These are phyloP conservation scores for Knipowitschia caucasica DNA, from an alignment of 2,797 vertebrate species.

Conservation along the genomic window DNA sequence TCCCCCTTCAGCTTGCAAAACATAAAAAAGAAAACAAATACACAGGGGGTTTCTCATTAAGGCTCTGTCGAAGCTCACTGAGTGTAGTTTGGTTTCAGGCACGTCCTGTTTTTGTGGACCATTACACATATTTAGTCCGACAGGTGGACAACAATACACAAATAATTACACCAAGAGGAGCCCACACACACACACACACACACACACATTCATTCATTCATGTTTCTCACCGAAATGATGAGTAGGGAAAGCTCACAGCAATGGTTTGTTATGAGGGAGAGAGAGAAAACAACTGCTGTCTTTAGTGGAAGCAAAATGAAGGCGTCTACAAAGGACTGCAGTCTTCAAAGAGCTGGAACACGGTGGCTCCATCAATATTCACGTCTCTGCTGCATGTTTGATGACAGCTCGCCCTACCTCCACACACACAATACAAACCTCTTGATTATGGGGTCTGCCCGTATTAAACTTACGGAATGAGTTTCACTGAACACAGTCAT, in stretches of 20 bases:
- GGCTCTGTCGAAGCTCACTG: slow-evolving; percentile 12
- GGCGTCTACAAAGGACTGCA: slow-evolving; percentile 30
- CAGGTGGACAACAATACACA: slow-evolving; percentile 16
- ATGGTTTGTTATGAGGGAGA: slow-evolving; percentile 48
- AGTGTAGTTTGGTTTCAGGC: slow-evolving; percentile 8
- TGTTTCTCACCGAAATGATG: slow-evolving; percentile 49
- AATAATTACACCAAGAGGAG: slow-evolving; percentile 36
- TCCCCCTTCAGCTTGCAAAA: slow-evolving; percentile 46
- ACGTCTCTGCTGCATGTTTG: slow-evolving; percentile 15
- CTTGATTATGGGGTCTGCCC: background rate
- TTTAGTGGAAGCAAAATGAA: slow-evolving; percentile 42
- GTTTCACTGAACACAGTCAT: background rate
- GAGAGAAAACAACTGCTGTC: slow-evolving; percentile 34
- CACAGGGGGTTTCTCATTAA: slow-evolving; percentile 19
- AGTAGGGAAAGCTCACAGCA: slow-evolving; percentile 26
- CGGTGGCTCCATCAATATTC: slow-evolving; percentile 14
- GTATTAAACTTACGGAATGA: background rate
- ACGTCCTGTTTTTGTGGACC: slow-evolving; percentile 9
- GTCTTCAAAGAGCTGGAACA: slow-evolving; percentile 36
- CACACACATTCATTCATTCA: slow-evolving; percentile 34
- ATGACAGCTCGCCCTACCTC: slow-evolving; percentile 1
- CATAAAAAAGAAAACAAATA: slow-evolving; percentile 18
- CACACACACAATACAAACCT: background rate
- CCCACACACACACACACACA: slow-evolving; percentile 19
- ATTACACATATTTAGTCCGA: background rate